These are phyloP conservation scores for Orchestia grillus DNA, from an alignment of 1,140 invertebrate species.

Conservation along the genomic window DNA sequence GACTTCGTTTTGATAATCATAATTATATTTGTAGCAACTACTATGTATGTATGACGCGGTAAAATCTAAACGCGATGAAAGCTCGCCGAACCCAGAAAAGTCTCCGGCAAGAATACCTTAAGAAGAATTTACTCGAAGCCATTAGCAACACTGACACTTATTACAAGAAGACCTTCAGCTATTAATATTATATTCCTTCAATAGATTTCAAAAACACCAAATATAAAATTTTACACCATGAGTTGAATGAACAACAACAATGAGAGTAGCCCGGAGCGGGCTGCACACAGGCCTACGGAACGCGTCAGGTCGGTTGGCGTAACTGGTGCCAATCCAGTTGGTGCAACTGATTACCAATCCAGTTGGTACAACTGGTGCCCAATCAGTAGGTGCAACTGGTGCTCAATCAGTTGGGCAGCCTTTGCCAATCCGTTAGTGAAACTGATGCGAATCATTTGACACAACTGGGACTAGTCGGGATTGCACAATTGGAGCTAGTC, in stretches of 20 bases:
- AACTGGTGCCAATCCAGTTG: background rate
- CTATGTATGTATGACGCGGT: slow-evolving; percentile 44
- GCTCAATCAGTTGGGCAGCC: too few species aligned
- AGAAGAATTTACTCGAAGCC: slow-evolving; percentile 49
- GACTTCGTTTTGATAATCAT: slow-evolving; percentile 51
- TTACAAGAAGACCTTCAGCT: slow-evolving; percentile 48
- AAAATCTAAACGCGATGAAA: slow-evolving; percentile 31
- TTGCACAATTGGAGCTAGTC: background rate
- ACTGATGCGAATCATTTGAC: background rate
- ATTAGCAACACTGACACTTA: slow-evolving; percentile 53
- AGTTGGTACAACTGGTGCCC: background rate
- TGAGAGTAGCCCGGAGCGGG: background rate
- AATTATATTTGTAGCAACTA: slow-evolving; percentile 30
- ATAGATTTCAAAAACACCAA: slow-evolving; percentile 55
- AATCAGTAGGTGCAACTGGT: background rate
- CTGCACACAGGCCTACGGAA: background rate
- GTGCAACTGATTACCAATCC: background rate
- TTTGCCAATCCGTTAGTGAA: background rate
- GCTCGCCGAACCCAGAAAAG: slow-evolving; percentile 33
- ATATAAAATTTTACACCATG: slow-evolving; percentile 56
- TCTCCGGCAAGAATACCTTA: slow-evolving; percentile 12
- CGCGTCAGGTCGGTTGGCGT: too few species aligned
- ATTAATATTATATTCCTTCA: slow-evolving; percentile 51
- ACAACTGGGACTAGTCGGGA: background rate
- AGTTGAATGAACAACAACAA: slow-evolving; percentile 51